Base-by-base conservation (phyloP, 37 sponge, comb jelly and placozoan species). In the Cladorhizidae sp. region DNA sequence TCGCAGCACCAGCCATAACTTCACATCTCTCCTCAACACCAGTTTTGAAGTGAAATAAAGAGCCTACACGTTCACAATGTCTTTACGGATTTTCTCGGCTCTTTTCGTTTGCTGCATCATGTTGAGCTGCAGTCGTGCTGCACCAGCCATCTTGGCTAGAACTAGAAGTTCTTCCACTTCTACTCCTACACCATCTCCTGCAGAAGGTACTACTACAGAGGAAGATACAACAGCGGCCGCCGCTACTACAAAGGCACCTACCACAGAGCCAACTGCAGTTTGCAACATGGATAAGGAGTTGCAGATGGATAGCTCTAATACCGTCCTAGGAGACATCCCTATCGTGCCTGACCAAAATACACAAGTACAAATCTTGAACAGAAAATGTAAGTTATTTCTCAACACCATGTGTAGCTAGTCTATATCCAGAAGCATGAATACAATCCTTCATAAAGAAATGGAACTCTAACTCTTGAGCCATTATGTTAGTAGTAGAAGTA, bases 371-470 rank as follows among this genome's bases (percentile, higher is more conserved):
- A 54, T 79, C 55, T 32, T 79, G 35, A 79, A 79, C 39, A 67
- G 69, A 68, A 79, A 70, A 79, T 51, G 79, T 78, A 78, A 78
- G 79, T 78, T 2, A 37, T 23, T 18, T 1, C 5, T 3, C 11
- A 18, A 25, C 20, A 31, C 3, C 63, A 75, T 61, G 38, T 31
- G 45, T 76, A 38, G 45, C 41, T 37, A 51, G 45, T 74, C n/a
- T 57, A 17, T 8, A 45, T 2, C 3, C 40, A 45, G n/a, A n/a
- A n/a, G n/a, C n/a, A n/a, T n/a, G n/a, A 64, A 64, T 64, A 15
- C 9, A 25, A 64, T 14, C 18, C 56, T 14, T 18, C 14, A 54
- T 54, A 54, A 54, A 14, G 17, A 54, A 54, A 18, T 54, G 56
- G 14, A 20, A 54, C 14, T 18, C 18, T 54, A 18, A 14, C 18